Base-by-base conservation (phyloP, 1,140 invertebrate genomes). In the Nymphalis io region DNA sequence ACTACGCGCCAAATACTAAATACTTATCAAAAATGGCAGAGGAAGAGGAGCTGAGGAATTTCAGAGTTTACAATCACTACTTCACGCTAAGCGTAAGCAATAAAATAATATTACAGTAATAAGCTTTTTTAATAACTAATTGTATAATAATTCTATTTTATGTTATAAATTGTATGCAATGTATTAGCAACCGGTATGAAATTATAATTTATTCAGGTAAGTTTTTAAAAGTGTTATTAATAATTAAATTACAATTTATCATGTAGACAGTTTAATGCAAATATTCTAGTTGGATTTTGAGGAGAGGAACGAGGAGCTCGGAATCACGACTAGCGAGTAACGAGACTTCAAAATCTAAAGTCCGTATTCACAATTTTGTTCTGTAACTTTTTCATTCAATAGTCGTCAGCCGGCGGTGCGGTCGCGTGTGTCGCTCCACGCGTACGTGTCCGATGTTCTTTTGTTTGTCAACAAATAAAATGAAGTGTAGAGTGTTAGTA, bases 381-480 rank as follows among this genome's bases (percentile, higher is more conserved):
- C 27, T 33, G 27, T 63, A 77, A 73, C 64, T 78, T 74, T 76
- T 85, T 87, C 87, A 88, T 84, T 90, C 83, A 81, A 81, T 68
- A 83, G 78, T 75, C 65, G 75, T n/a, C 72, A 53, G 68, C 42
- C 60, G 68, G 44, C 72, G 63, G 84, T 46, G 75, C 44, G 76
- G 76, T 46, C 40, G 83, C 53, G 42, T 77, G 69, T 68, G 65
- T 72, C 72, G 62, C 67, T 63, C 23, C 18, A 3, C 18, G n/a
- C 20, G 38, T 74, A 63, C 57, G 27, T 59, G 23, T 82, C 79
- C 83, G 82, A 85, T 85, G 82, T 83, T 75, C 75, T 79, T 81
- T 83, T 88, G 85, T 88, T 88, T 91, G 73, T 87, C 82, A 88
- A 89, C 85, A 89, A 88, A 82, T 76, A 84, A 70, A 77, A 78